Conservation (phyloP, 1,140 invertebrate species). For the Drosophila hydei region DNA sequence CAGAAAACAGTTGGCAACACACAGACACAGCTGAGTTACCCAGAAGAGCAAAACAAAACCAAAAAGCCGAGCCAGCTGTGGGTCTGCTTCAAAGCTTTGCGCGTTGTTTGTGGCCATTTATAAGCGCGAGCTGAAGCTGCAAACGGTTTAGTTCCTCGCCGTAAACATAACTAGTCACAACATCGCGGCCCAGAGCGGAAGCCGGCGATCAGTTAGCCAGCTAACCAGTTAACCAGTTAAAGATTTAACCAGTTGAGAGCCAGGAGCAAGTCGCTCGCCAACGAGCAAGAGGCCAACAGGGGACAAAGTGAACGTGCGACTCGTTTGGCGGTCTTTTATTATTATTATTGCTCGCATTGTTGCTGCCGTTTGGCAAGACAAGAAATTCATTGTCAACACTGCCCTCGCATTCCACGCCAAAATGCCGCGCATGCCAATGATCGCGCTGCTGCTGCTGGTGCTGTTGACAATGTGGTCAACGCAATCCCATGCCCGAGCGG, state of each 20-base stretch:
- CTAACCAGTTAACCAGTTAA: constrained; percentile 38
- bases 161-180: constrained; percentile 83
- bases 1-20: constrained; percentile 49
- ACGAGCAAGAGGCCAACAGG: constrained; percentile 42
- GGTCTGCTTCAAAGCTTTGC: constrained; percentile 31
- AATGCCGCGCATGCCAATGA: constrained; percentile 55
- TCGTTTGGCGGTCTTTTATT: constrained; percentile 47
- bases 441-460: constrained; percentile 16
- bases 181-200: constrained; percentile 60
- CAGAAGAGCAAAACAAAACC: constrained; percentile 3
- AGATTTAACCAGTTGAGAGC: constrained; percentile 41
- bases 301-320: constrained; percentile 68
- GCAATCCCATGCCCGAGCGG: background rate
- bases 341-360: constrained; percentile 18
- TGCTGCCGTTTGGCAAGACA: constrained; percentile 22
- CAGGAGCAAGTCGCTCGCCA: constrained; percentile 65
- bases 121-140: constrained; percentile 66
- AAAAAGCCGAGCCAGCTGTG: constrained; percentile 9
- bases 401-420: constrained; percentile 50
- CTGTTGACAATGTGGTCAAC: constrained; percentile 1
- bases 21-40: constrained; percentile 40
- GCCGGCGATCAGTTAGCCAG: constrained; percentile 13
- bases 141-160: constrained; percentile 82
- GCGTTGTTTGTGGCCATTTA: constrained; percentile 41
- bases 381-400: constrained; percentile 44